These are phyloP conservation scores for Acridotheres tristis DNA, from an alignment of 2,797 vertebrate genomes.

Conservation along the genomic window DNA sequence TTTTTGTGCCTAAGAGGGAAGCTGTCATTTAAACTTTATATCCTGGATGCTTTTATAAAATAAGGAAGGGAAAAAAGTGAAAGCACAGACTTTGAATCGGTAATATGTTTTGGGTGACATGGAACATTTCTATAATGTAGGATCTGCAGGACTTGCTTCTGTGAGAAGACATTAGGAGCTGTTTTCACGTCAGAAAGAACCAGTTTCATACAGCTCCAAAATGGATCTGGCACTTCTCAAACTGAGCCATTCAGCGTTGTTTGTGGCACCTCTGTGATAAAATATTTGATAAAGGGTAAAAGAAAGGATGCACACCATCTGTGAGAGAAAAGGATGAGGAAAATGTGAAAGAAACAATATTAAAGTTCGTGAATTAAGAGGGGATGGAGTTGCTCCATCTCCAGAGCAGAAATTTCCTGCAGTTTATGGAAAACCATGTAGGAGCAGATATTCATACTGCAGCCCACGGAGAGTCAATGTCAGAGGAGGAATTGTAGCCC, in stretches of 20 bases:
- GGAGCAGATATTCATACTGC: background rate
- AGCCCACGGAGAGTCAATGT: background rate
- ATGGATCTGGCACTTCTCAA: background rate
- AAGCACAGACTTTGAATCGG: background rate
- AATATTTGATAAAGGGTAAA: background rate
- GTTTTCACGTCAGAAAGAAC: background rate
- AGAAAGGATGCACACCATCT: background rate
- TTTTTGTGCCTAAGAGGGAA: background rate
- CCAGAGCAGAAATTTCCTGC: background rate
- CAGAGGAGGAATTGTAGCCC: background rate
- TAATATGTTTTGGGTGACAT: background rate
- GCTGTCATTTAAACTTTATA: background rate
- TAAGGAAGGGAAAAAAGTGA: fast-evolving
- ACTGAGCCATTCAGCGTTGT: background rate
- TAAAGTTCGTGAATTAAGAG: background rate
- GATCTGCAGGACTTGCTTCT: background rate
- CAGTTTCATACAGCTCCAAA: background rate
- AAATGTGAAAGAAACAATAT: background rate
- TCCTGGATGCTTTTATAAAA: background rate
- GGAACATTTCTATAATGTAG: background rate
- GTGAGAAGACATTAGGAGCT: background rate
- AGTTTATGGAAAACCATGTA: background rate
- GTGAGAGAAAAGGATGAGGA: background rate
- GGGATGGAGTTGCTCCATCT: background rate
- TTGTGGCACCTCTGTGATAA: background rate